Evolutionary conservation across 64 coral and sea anemone genomes (phyloP), one percentile per base, ranked within the genome.

Genomic region (Acropora yongei): DNA sequence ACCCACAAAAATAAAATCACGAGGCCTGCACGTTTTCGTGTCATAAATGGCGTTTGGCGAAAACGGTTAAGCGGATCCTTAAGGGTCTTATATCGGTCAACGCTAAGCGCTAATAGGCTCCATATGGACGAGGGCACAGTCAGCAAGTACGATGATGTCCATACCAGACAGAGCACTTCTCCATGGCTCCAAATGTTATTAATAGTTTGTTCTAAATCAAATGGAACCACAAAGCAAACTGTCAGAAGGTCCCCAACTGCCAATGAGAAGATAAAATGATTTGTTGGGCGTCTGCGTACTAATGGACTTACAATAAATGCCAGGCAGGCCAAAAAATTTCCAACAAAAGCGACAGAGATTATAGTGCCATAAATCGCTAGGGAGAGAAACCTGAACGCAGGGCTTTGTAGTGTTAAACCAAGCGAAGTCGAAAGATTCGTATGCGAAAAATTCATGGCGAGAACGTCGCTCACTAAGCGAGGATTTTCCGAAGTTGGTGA

Each of bases 41-140:
- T 97, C 95, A 97, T 94, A 74, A 97, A 97, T 2, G 88, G 68
- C 81, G 92, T 57, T 50, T 94, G 92, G 8, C 72, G 82, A 66
- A 97, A 97, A 19, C 80, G 88, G n/a, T 93, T 87, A 12, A 97
- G 81, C 19, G 95, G 95, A 46, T 97, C 95, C 17, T 89, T 82
- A 7, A 97, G 82, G 19, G 83, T 82, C 47, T 97, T 97, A 67
- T 97, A 97, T 2, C 95, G 88, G 74, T 97, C 95, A 4, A 97
- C 86, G 80, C 95, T 97, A 65, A 97, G 92, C 7, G 92, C 95
- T n/a, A 97, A 75, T 2, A 97, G 92, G 78, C 82, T 97, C 88
- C 87, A 88, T 75, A 97, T 94, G 7, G 95, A 97, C 8, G 95
- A 88, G 44, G 95, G 95, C 43, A 97, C 95, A 8, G 77, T 93